These are phyloP conservation scores for Horisme vitalbata DNA, from an alignment of 2,888 invertebrate genomes.

Conservation along the genomic window DNA sequence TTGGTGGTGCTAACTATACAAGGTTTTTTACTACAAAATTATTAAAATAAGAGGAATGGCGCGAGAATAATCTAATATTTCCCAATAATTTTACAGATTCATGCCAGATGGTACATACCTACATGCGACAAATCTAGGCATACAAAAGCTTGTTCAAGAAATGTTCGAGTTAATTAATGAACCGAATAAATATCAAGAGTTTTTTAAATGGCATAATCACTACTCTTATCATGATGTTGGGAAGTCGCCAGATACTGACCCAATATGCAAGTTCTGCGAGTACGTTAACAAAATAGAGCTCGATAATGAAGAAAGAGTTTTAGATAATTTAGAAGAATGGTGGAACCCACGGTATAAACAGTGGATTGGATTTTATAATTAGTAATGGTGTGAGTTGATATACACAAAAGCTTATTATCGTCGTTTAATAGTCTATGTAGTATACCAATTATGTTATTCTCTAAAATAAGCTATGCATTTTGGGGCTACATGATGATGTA, in stretches of 20 bases:
- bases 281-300: slow-evolving; percentile 13
- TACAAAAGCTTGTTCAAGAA: slow-evolving; percentile 27
- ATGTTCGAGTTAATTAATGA: slow-evolving; percentile 41
- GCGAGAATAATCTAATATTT: not conserved
- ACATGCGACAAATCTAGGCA: slow-evolving; percentile 18
- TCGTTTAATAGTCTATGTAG: no score
- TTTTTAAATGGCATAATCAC: slow-evolving; percentile 49
- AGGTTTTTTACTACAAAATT: slow-evolving; percentile 44
- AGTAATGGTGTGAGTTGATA: no score
- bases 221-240: slow-evolving; percentile 38
- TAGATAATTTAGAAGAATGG: slow-evolving; percentile 16
- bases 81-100: slow-evolving; percentile 33
- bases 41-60: not conserved
- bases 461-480: no score
- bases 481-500: no score
- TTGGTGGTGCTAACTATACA: slow-evolving; percentile 62
- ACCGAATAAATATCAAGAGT: slow-evolving; percentile 38
- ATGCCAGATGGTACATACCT: slow-evolving; percentile 44
- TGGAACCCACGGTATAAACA: slow-evolving; percentile 16
- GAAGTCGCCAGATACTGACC: slow-evolving; percentile 29
- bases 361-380: no score
- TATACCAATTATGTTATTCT: no score
- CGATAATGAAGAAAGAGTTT: not conserved
- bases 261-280: slow-evolving; percentile 36
- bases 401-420: no score